Conservation (phyloP, 2,797 vertebrate species). For the Varecia variegata region DNA sequence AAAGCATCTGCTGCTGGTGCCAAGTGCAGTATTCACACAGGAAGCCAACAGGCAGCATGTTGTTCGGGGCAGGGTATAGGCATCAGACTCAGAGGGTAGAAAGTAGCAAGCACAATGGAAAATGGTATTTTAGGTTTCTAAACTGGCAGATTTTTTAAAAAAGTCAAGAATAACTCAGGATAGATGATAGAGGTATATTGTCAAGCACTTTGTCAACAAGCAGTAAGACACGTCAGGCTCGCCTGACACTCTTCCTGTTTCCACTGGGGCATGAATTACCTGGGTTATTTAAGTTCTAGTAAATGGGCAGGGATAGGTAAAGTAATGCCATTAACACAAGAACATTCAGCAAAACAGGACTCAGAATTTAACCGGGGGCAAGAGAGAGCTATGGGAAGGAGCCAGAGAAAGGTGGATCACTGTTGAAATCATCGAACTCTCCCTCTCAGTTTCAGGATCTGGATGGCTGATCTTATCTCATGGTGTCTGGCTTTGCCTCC, state of each 20-base stretch:
- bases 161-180: neutral
- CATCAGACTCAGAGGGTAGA: neutral
- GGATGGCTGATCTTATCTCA: neutral
- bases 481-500: neutral
- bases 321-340: neutral
- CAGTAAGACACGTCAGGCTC: neutral
- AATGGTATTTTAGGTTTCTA: neutral
- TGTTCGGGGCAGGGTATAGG: neutral
- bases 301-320: neutral
- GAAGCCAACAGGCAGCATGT: neutral
- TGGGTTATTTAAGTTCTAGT: neutral
- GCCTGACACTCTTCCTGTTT: neutral
- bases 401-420: neutral
- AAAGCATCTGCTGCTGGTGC: constrained; percentile 50
- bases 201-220: neutral
- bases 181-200: neutral
- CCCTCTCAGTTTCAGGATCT: neutral
- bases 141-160: neutral
- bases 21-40: neutral
- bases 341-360: neutral
- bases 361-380: neutral
- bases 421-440: neutral
- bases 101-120: neutral
- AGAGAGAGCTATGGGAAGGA: neutral
- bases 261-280: neutral